Evolutionary conservation across 1,140 invertebrate species (phyloP).

Genomic region (Ceratosolen fusciceps): DNA sequence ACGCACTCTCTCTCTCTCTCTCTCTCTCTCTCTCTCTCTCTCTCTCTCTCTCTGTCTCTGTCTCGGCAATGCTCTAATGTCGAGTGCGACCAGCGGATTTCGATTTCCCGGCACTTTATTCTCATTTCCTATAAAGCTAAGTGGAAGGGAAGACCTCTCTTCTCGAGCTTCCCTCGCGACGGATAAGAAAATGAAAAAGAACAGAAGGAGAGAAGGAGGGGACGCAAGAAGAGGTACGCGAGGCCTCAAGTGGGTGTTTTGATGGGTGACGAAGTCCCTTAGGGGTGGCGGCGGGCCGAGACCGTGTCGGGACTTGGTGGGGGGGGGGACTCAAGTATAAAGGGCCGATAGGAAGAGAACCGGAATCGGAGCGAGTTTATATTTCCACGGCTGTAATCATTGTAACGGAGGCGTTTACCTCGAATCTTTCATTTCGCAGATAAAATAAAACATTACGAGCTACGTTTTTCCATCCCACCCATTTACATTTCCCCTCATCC

Average conservation of each 20-base stretch:
- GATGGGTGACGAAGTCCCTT: too few species aligned
- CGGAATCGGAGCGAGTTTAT: conserved; percentile 14
- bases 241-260: too few species aligned
- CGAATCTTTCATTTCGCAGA: conserved; percentile 58
- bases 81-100: conserved; percentile 34
- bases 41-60: too few species aligned
- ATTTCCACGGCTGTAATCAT: conserved; percentile 5
- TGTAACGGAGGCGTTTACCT: too few species aligned
- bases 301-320: too few species aligned
- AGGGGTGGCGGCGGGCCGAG: too few species aligned
- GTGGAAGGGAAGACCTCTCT: conserved; percentile 38
- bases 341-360: too few species aligned
- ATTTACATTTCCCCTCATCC: too few species aligned
- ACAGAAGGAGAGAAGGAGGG: not conserved
- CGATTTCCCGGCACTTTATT: conserved; percentile 50
- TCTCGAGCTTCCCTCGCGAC: not conserved
- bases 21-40: too few species aligned
- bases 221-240: not conserved
- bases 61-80: not conserved
- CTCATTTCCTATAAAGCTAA: conserved; percentile 51
- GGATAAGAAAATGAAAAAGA: conserved; percentile 37
- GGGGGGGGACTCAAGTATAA: too few species aligned
- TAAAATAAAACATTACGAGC: conserved; percentile 61
- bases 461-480: conserved; percentile 33
- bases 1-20: too few species aligned